Conservation (phyloP, 92 coral and sea anemone species). For the Paragorgia papillata region DNA sequence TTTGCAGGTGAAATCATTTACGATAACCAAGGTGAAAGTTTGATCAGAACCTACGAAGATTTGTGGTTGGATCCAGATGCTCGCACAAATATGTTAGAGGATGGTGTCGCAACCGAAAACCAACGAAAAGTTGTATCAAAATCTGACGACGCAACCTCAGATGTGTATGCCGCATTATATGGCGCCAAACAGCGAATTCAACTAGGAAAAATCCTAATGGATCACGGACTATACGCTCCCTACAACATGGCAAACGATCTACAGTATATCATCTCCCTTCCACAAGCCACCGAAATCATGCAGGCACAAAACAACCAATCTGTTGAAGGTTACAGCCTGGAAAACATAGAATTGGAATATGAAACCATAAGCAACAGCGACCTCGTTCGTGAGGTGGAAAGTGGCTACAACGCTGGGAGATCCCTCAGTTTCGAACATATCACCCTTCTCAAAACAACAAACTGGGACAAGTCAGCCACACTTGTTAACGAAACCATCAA, state of each 20-base stretch:
- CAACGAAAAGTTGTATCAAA: neutral
- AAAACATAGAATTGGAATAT: conserved; percentile 17
- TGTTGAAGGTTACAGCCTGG: neutral
- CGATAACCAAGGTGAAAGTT: conserved; percentile 13
- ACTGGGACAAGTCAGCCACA: neutral
- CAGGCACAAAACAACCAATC: conserved; percentile 3
- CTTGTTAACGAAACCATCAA: neutral
- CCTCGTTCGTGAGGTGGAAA: neutral
- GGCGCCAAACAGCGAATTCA: conserved; percentile 11
- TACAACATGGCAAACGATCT: conserved; percentile 8
- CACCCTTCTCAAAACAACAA: neutral
- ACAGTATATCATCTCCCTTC: neutral
- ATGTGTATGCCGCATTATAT: conserved; percentile 10
- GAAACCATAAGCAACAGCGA: conserved; percentile 1
- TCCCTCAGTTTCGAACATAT: neutral
- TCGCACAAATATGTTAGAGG: neutral
- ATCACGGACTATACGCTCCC: conserved; percentile 31
- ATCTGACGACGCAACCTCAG: neutral
- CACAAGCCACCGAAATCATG: conserved; percentile 2
- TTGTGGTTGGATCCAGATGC: neutral
- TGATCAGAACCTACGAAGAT: conserved; percentile 8
- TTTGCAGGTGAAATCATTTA: conserved; percentile 24
- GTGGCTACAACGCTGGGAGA: neutral
- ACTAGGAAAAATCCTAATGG: conserved; percentile 7
- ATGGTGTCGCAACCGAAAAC: conserved; percentile 14